Base-by-base conservation (phyloP, 2,888 invertebrate genomes). In the Leptinotarsa haldemani region DNA sequence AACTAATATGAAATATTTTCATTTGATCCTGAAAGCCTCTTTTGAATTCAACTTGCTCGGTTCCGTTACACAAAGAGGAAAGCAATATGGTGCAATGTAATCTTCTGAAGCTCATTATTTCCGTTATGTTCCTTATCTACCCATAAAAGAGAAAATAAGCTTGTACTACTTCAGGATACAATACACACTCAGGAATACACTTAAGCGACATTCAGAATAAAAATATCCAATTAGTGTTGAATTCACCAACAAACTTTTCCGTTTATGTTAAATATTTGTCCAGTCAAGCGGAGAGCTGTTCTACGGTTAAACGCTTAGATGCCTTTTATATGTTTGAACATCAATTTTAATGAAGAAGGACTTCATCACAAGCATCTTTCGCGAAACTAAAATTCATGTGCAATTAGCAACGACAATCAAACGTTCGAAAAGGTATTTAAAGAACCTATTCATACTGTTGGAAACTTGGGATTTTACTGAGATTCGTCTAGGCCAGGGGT, bases 191-290 rank as follows among this genome's bases (percentile, higher is more conserved):
- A 12, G 61, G 40, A 61, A n/a, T 61, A 61, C 30, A 13, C 40
- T 61, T 7, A 61, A 7, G 4, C 40, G 40, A 61, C 61, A 18
- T 16, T 15, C 25, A 30, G 30, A 61, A 61, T 61, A 61, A 61
- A 61, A 61, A 61, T 61, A 61, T 40, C 61, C 61, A 61, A 61
- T 61, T 61, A 61, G 61, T 61, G 61, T 40, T 40, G 61, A 61
- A 61, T 61, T 16, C 61, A 30, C 61, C n/a, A 61, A 61, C 40
- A 61, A 61, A 73, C 65, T 53, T 69, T 30, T 73, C 69, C 73
- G 58, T 64, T 69, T 73, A 56, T 56, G 53, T 73, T 61, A 69
- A 73, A 73, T 65, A 73, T 73, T 73, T 69, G 48, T 56, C 30
- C 52, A 73, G 68, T 69, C 69, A 65, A 53, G 56, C 56, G 56